Percentiles rank a stretch among this genome's conserved stretches.
Evolutionary conservation across 2,113 vertebrate species (phyloP).

Genomic region (Gnathonemus echidnorhynchus): DNA sequence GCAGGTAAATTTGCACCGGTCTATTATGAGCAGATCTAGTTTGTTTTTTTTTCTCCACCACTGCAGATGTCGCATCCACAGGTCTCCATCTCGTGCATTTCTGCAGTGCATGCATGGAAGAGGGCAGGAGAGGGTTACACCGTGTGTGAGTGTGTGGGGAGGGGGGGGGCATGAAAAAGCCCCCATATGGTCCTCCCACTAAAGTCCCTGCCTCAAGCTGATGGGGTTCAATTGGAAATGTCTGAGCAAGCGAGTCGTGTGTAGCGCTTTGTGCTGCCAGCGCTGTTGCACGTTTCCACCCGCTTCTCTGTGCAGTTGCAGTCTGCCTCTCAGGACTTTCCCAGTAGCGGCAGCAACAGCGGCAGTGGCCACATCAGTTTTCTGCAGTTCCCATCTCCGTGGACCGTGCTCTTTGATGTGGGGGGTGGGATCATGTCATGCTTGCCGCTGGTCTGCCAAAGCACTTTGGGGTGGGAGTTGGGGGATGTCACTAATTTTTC

Average conservation of each 20-base stretch:
- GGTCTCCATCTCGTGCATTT: not conserved
- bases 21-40: not conserved
- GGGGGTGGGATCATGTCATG: constrained; percentile 4
- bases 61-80: not conserved
- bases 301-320: constrained; percentile 32
- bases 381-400: constrained; percentile 26
- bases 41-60: not conserved
- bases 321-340: not conserved
- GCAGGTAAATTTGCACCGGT: not conserved
- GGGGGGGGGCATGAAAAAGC: not conserved
- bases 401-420: constrained; percentile 35
- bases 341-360: constrained; percentile 15
- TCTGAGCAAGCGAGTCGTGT: not conserved
- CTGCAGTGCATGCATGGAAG: not conserved
- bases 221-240: not conserved
- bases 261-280: not conserved
- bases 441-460: not conserved
- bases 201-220: not conserved
- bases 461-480: not conserved
- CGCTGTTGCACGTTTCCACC: constrained; percentile 30
- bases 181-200: not conserved
- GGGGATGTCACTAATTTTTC: constrained; percentile 18
- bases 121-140: not conserved
- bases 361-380: constrained; percentile 35
- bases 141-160: not conserved